These are phyloP conservation scores for Poecilia picta DNA, from an alignment of 2,797 vertebrate genomes.

Conservation along the genomic window DNA sequence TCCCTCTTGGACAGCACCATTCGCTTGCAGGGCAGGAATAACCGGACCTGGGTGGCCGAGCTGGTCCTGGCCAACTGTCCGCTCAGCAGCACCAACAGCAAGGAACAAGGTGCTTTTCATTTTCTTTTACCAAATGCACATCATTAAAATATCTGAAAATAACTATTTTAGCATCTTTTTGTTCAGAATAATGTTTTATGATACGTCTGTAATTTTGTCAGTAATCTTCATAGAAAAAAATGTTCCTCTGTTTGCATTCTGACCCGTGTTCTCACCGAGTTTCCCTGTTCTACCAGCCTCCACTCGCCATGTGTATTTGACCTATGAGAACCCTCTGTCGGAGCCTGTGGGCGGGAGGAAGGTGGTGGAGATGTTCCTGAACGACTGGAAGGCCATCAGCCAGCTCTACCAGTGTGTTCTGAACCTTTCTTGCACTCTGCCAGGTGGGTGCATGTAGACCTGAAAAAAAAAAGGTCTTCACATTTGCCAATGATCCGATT, in stretches of 20 bases:
- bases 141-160: background rate
- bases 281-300: constrained; percentile 79
- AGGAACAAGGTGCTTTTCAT: constrained; percentile 88
- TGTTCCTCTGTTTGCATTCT: background rate
- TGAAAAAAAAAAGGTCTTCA: background rate
- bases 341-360: constrained; percentile 97
- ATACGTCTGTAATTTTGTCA: background rate
- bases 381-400: constrained; percentile 97
- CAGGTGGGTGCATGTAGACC: constrained; percentile 80
- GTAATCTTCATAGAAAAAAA: background rate
- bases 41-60: constrained; percentile 97
- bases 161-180: background rate
- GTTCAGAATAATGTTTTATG: background rate
- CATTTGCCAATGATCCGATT: background rate
- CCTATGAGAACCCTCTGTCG: constrained; percentile 95
- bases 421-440: constrained; percentile 91
- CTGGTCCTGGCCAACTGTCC: constrained; percentile 96
- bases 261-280: constrained; percentile 20
- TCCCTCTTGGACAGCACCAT: constrained; percentile 97
- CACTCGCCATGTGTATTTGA: constrained; percentile 95
- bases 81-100: constrained; percentile 91
- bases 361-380: constrained; percentile 98
- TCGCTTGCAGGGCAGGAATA: constrained; percentile 97
- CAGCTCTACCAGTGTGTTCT: constrained; percentile 96
- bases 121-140: background rate